These are phyloP conservation scores for Enteromius treurensis DNA, from an alignment of 2,797 vertebrate genomes.

Conservation along the genomic window DNA sequence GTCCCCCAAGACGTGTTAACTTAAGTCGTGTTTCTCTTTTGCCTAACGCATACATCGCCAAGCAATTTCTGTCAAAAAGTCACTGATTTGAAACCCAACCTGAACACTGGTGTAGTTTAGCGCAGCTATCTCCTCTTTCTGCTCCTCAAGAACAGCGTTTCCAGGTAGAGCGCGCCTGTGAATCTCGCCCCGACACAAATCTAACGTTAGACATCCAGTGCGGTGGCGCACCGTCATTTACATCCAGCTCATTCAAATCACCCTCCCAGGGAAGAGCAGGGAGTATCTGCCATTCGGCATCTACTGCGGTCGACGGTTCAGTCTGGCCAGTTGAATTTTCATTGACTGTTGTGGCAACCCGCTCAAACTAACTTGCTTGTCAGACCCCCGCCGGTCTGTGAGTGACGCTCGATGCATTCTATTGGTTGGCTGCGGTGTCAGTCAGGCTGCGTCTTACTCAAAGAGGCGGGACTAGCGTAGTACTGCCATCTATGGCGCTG, in stretches of 20 bases:
- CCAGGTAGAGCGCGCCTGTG: constrained; percentile 41
- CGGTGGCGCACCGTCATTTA: constrained; percentile 58
- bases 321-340: constrained; percentile 28
- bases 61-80: constrained; percentile 23
- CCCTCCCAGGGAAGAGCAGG: constrained; percentile 34
- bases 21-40: constrained; percentile 16
- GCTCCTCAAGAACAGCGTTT: constrained; percentile 46
- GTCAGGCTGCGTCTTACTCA: neutral
- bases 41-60: neutral
- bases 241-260: constrained; percentile 51
- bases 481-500: neutral
- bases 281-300: constrained; percentile 44
- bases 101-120: constrained; percentile 35
- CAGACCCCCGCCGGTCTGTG: neutral
- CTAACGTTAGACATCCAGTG: constrained; percentile 50
- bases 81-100: constrained; percentile 37
- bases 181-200: constrained; percentile 32
- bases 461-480: neutral
- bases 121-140: constrained; percentile 27
- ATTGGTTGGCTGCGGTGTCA: constrained; percentile 28
- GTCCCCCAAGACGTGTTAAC: neutral
- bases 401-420: neutral
- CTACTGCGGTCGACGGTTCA: constrained; percentile 25
- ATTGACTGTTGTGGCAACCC: constrained; percentile 42
- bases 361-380: constrained; percentile 49